These are phyloP conservation scores for Galbula dea DNA, from an alignment of 2,113 vertebrate genomes.

Conservation along the genomic window DNA sequence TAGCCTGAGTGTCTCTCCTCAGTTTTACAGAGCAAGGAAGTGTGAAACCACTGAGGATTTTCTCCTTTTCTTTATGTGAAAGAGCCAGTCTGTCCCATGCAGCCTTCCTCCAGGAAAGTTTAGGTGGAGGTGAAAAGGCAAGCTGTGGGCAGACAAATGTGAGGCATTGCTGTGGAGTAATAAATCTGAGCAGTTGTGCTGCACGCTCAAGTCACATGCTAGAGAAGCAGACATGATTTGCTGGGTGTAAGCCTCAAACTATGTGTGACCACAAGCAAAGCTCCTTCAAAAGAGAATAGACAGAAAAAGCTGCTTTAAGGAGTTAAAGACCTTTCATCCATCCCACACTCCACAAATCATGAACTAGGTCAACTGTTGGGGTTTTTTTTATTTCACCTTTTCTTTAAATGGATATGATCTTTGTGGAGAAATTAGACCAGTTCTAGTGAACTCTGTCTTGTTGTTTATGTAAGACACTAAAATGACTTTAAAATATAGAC, in stretches of 20 bases:
- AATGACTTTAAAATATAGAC: not conserved
- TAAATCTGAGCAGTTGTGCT: not conserved
- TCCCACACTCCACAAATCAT: not conserved
- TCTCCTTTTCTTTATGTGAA: not conserved
- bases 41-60: not conserved
- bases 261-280: not conserved
- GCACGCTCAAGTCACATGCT: rapidly evolving
- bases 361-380: not conserved
- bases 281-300: not conserved
- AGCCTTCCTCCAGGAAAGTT: not conserved
- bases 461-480: conserved; percentile 1
- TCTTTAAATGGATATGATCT: not conserved
- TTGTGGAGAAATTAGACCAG: not conserved
- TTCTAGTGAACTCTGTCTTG: not conserved
- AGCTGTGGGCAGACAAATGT: not conserved
- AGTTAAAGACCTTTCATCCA: conserved; percentile 1
- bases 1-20: not conserved
- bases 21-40: not conserved
- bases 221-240: not conserved
- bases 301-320: not conserved
- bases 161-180: rapidly evolving
- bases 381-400: not conserved
- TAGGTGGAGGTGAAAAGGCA: not conserved
- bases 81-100: not conserved
- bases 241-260: not conserved